These are phyloP conservation scores for Drosophila sucinea DNA, from an alignment of 1,140 invertebrate species.

Conservation along the genomic window DNA sequence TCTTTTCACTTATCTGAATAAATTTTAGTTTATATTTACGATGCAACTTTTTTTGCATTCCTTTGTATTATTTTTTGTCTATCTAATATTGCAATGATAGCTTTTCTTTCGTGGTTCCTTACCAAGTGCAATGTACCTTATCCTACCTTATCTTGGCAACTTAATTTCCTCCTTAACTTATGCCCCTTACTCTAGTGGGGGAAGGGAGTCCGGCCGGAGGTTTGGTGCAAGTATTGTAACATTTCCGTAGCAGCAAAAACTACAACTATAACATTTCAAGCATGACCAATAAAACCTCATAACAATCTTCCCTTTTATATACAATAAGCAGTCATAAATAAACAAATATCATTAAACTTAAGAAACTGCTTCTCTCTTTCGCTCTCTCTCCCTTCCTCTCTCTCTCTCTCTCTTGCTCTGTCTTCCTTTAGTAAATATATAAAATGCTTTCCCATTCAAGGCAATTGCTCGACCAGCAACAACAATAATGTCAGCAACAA, in stretches of 20 bases:
- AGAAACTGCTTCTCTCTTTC: conserved; percentile 46
- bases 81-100: neutral
- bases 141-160: conserved; percentile 8
- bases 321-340: conserved; percentile 68
- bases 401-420: neutral
- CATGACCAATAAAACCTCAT: conserved; percentile 29
- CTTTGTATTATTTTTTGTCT: neutral
- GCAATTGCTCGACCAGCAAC: conserved; percentile 69
- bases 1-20: too few relatives aligned
- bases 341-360: conserved; percentile 76
- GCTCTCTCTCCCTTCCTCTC: neutral
- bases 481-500: conserved; percentile 31
- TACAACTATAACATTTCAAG: conserved; percentile 16
- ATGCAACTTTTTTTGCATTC: neutral
- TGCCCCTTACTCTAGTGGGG: neutral
- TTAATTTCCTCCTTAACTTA: neutral
- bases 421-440: conserved; percentile 30
- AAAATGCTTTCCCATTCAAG: conserved; percentile 61
- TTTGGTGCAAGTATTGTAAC: neutral
- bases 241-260: conserved; percentile 2
- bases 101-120: neutral
- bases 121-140: neutral
- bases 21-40: too few relatives aligned
- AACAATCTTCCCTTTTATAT: conserved; percentile 43
- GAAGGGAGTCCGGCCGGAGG: neutral